Evolutionary conservation across 2,113 vertebrate species (phyloP).

Genomic region (Artemisiospiza belli): DNA sequence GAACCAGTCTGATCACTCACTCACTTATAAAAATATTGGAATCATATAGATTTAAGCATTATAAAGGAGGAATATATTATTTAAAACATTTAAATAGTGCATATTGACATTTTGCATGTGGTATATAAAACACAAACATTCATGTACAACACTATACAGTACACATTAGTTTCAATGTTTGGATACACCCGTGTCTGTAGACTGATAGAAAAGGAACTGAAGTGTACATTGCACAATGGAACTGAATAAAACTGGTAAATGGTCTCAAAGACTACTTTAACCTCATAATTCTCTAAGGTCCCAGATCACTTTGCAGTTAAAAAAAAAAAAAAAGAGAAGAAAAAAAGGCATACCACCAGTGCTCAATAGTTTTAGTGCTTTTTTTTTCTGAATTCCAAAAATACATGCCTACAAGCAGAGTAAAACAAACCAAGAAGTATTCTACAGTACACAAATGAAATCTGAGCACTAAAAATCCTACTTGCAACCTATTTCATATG

Average conservation of each 20-base stretch:
- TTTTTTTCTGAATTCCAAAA: constrained; percentile 64
- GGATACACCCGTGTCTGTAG: constrained; percentile 73
- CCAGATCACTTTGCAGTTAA: constrained; percentile 52
- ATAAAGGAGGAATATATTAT: constrained; percentile 89
- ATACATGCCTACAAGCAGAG: constrained; percentile 64
- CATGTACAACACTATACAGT: constrained; percentile 84
- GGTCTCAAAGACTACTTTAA: constrained; percentile 73
- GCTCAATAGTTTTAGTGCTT: constrained; percentile 75
- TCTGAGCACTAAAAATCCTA: constrained; percentile 68
- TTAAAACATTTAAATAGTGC: constrained; percentile 83
- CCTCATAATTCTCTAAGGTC: constrained; percentile 67
- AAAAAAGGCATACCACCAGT: constrained; percentile 70
- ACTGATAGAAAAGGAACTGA: constrained; percentile 72
- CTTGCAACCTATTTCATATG: constrained; percentile 62
- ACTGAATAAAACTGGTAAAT: constrained; percentile 62
- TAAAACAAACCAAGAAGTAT: constrained; percentile 50
- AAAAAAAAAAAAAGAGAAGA: background rate
- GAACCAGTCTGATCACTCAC: constrained; percentile 77
- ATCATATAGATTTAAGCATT: constrained; percentile 86
- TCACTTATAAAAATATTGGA: constrained; percentile 87
- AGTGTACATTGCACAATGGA: constrained; percentile 75
- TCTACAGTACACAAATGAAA: constrained; percentile 64
- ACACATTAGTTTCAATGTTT: constrained; percentile 79
- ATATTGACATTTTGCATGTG: constrained; percentile 84
- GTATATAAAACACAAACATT: constrained; percentile 84